Evolutionary conservation across 2,888 invertebrate genomes (phyloP), one percentile per base, ranked within the genome.

Genomic region (Dysmachus trigonus): DNA sequence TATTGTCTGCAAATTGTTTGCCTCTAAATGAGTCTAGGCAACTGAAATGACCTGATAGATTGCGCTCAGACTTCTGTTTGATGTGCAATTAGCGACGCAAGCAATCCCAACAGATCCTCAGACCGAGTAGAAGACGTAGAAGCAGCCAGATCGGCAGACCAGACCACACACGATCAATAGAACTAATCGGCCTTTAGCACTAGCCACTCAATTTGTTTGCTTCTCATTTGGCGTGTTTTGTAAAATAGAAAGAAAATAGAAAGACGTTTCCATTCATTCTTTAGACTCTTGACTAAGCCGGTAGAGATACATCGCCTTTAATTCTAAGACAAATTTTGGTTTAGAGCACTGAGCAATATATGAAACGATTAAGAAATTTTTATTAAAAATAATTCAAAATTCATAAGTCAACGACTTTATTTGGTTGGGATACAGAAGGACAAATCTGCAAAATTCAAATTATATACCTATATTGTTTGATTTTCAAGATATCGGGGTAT

Each of bases 1-100:
- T 79, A 79, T 53, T 81, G 51, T 62, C 81, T 53, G 81, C 81
- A 81, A 81, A 81, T 81, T 81, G 81, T 27, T 53, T 62, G 79
- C 73, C 4, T 7, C 31, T 53, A 53, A 53, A 53, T 31, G 18
- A 53, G 31, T 33, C 53, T n/a, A 81, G 13, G 62, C 47, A 81
- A 53, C 53, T 53, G 81, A 53, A 81, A 81, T 81, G 31, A 81
- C 30, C 62, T 81, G 81, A 81, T 81, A 81, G 53, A 81, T 81
- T 81, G 51, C 33, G 51, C 18, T n/a, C 53, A 53, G 81, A 53
- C 79, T 79, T 15, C n/a, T 81, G 53, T 62, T 62, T 81, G 33
- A 33, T 53, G 47, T 81, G 33, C 62, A 81, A 81, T 81, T 81
- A 81, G 81, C 81, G 81, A 81, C 62, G 62, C 81, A n/a, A 81